Conservation (phyloP, 2,113 vertebrate species). For the Donacobius atricapilla region DNA sequence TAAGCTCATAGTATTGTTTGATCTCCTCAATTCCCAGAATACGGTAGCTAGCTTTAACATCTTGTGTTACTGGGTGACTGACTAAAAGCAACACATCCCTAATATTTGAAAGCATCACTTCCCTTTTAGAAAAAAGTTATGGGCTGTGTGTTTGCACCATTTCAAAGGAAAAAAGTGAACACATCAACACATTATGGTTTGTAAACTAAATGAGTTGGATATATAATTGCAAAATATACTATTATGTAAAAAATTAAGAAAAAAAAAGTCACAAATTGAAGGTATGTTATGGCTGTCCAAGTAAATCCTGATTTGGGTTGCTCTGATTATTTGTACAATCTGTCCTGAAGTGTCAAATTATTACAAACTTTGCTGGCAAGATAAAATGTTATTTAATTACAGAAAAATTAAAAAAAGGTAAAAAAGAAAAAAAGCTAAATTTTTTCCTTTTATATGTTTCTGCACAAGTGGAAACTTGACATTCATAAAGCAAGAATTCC, state of each 20-base stretch:
- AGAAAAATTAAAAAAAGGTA: too few species aligned
- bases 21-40: background rate
- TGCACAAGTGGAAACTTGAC: background rate
- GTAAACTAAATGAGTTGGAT: background rate
- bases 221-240: background rate
- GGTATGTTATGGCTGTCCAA: background rate
- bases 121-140: background rate
- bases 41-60: background rate
- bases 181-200: background rate
- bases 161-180: background rate
- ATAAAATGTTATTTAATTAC: background rate
- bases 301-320: background rate
- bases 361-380: background rate
- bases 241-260: background rate
- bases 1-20: background rate
- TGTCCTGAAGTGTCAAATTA: background rate
- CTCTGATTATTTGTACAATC: background rate
- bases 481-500: background rate
- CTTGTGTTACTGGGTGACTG: background rate
- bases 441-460: background rate
- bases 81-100: background rate
- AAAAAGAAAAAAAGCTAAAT: fast-evolving
- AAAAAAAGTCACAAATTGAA: background rate
- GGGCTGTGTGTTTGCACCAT: fast-evolving
- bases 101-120: background rate